Conservation (phyloP, 2,797 vertebrate genomes). For the Paramormyrops hopkinsi region DNA sequence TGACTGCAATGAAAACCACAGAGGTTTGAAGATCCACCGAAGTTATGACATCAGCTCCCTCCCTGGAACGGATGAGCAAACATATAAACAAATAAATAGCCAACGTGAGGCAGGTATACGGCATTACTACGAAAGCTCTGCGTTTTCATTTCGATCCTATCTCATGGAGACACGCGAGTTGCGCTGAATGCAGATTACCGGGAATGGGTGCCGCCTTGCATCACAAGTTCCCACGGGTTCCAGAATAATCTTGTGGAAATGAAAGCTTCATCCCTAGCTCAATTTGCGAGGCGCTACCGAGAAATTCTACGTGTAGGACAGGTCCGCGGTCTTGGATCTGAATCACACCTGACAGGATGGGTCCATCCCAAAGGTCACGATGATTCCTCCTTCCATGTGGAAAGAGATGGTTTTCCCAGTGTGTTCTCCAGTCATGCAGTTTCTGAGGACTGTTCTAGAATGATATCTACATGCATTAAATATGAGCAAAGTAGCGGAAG, state of each 20-base stretch:
- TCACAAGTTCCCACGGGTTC: background rate
- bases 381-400: background rate
- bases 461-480: background rate
- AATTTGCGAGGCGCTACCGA: background rate
- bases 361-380: background rate
- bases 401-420: background rate
- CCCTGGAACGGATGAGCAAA: background rate
- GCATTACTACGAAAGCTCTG: background rate
- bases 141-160: background rate
- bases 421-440: background rate
- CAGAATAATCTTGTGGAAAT: background rate
- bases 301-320: background rate
- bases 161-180: background rate
- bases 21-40: background rate
- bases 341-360: background rate
- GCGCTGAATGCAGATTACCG: background rate
- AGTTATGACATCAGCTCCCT: background rate
- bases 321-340: background rate
- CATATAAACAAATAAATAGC: background rate
- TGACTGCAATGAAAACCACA: slow-evolving; percentile 2
- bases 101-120: background rate
- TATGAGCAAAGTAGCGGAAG: background rate
- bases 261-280: background rate
- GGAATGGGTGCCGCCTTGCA: background rate
- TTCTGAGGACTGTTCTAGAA: background rate